phyloP scores from a whole-genome alignment of 2,113 vertebrate genomes.

The Mormyrus iriodes region DNA sequence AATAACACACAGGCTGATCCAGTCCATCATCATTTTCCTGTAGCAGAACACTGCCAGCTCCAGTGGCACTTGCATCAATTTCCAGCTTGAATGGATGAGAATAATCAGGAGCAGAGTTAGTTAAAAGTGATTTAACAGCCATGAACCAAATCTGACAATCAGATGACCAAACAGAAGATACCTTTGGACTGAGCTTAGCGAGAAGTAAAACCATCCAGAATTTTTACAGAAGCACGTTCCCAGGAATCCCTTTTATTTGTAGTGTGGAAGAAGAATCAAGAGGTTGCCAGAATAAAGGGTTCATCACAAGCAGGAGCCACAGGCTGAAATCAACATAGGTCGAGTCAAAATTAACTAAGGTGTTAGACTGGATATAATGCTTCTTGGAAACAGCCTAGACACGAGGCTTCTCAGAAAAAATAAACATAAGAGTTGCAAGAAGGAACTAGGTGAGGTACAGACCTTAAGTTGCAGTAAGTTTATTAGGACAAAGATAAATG shows the following conservation, averaged over 20 bases:
- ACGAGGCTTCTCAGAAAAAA: no score
- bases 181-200: neutral
- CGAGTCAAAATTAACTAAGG: no score
- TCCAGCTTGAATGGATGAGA: neutral
- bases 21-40: neutral
- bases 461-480: no score
- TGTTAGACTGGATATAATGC: no score
- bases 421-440: no score
- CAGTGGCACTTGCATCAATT: neutral
- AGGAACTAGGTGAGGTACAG: no score
- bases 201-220: neutral
- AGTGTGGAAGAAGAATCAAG: neutral
- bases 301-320: no score
- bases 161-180: neutral
- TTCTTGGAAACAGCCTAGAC: no score
- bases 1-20: neutral
- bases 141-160: neutral
- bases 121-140: neutral
- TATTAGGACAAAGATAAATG: no score
- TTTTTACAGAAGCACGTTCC: slow-evolving; percentile 2
- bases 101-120: neutral
- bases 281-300: no score
- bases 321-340: no score
- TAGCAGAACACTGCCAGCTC: neutral
- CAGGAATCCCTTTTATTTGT: neutral